Evolutionary conservation across 2,888 invertebrate species (phyloP).

Genomic region (Subacronicta megacephala): DNA sequence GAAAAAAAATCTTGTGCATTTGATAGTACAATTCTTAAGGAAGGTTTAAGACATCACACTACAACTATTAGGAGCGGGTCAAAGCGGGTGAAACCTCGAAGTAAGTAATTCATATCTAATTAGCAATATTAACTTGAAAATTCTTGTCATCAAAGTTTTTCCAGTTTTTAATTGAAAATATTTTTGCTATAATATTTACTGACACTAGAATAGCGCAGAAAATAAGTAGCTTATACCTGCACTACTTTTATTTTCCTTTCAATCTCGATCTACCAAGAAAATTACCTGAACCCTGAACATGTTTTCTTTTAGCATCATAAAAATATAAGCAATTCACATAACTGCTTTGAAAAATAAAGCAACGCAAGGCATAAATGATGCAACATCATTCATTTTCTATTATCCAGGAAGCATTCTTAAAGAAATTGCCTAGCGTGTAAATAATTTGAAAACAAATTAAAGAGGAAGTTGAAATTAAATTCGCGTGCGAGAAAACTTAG

Average conservation of each 20-base stretch:
- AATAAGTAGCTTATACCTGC: slow-evolving; percentile 44
- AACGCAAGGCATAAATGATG: slow-evolving; percentile 32
- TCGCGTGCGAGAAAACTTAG: slow-evolving; percentile 42
- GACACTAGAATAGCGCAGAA: slow-evolving; percentile 20
- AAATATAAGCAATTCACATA: slow-evolving; percentile 34
- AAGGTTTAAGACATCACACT: too few relatives aligned
- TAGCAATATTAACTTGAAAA: too few relatives aligned
- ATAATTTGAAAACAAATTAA: slow-evolving; percentile 57
- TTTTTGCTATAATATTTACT: slow-evolving; percentile 22
- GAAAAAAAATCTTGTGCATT: too few relatives aligned
- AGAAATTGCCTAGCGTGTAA: slow-evolving; percentile 46
- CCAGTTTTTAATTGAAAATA: too few relatives aligned
- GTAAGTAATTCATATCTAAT: too few relatives aligned
- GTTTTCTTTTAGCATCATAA: slow-evolving; percentile 35
- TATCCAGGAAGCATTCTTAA: slow-evolving; percentile 37
- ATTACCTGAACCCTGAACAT: slow-evolving; percentile 32
- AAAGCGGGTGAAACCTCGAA: too few relatives aligned
- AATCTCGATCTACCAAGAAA: slow-evolving; percentile 42
- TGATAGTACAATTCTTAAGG: too few relatives aligned
- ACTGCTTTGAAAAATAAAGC: slow-evolving; percentile 30
- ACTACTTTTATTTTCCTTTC: slow-evolving; percentile 45
- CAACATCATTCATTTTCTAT: slow-evolving; percentile 41
- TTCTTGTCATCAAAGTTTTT: too few relatives aligned
- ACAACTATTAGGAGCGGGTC: too few relatives aligned
- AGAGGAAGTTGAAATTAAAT: slow-evolving; percentile 49